Conservation (phyloP, 2,113 vertebrate species). For the Salvelinus sp. region DNA sequence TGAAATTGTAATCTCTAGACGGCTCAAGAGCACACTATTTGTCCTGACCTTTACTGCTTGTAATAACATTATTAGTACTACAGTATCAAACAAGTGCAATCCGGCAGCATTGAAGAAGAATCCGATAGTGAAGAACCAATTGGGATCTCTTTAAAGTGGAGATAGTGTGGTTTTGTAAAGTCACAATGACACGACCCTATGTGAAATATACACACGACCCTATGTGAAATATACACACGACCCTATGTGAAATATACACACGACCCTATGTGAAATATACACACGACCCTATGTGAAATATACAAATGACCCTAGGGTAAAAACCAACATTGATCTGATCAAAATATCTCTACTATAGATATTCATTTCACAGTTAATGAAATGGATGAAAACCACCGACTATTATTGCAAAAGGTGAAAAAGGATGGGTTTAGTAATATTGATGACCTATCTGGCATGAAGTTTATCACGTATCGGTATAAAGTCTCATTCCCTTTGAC, state of each 20-base stretch:
- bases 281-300: no score
- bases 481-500: not conserved
- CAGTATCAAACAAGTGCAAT: slow-evolving; percentile 49
- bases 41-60: slow-evolving; percentile 73
- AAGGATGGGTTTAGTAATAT: not conserved
- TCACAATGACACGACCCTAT: no score
- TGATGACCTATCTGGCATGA: not conserved
- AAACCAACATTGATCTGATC: no score
- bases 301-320: no score
- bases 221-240: no score
- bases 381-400: no score
- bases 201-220: no score
- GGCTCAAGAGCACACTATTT: slow-evolving; percentile 77
- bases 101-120: slow-evolving; percentile 45
- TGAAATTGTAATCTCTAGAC: slow-evolving; percentile 80
- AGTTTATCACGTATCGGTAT: not conserved
- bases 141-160: not conserved
- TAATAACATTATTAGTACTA: slow-evolving; percentile 74
- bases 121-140: not conserved
- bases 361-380: no score
- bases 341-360: no score
- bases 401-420: not conserved
- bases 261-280: no score
- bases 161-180: no score
- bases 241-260: no score